phyloP scores from a whole-genome alignment of 2,113 vertebrate species.

The Micronycteris hirsuta region DNA sequence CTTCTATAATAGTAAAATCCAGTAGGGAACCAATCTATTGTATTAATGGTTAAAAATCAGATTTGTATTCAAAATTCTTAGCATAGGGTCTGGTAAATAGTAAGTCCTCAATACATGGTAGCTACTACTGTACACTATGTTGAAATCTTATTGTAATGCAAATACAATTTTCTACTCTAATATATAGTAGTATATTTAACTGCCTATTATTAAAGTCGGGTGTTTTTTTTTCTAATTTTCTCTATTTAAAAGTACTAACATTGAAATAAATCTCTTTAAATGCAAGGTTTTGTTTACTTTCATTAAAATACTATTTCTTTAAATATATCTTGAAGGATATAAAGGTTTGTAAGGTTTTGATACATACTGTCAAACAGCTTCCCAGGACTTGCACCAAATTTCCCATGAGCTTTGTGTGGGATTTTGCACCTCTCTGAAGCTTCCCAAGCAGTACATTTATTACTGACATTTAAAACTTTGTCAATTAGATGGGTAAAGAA shows the following conservation, averaged over 20 bases:
- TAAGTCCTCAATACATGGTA: neutral
- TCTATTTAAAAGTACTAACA: neutral
- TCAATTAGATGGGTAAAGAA: neutral
- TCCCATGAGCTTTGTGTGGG: neutral
- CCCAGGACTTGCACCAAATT: neutral
- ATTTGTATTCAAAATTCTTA: neutral
- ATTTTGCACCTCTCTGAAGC: neutral
- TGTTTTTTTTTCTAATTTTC: neutral
- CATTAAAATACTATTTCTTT: neutral
- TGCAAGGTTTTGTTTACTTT: neutral
- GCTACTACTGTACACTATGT: neutral
- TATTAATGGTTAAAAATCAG: neutral
- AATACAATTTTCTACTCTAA: neutral
- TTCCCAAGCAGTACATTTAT: neutral
- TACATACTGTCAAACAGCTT: neutral
- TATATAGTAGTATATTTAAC: neutral
- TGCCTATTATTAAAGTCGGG: neutral
- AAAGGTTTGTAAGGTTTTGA: neutral
- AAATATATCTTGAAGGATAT: neutral
- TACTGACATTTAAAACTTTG: neutral
- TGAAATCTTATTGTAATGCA: neutral
- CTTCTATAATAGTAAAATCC: neutral
- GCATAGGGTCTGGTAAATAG: neutral
- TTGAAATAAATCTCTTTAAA: neutral
- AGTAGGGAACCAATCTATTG: neutral